Conservation (phyloP, 2,113 vertebrate species). For the Empidonax traillii region DNA sequence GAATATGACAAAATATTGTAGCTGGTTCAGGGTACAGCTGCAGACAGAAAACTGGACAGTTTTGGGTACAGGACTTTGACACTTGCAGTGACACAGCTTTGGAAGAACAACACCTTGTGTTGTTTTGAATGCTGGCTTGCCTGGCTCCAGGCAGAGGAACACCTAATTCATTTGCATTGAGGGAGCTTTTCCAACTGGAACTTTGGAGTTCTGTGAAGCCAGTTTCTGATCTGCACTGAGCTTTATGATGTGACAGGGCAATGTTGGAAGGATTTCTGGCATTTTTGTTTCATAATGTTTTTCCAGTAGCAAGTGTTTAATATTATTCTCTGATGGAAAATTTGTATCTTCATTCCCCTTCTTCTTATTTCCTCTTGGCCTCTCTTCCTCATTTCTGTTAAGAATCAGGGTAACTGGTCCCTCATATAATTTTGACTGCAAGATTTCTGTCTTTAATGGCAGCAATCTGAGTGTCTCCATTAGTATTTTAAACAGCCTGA, state of each 20-base stretch:
- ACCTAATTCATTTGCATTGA: neutral
- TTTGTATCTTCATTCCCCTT: neutral
- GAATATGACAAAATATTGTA: neutral
- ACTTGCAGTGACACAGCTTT: neutral
- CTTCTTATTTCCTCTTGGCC: neutral
- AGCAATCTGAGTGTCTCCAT: neutral
- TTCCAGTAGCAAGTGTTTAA: neutral
- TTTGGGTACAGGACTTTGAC: neutral
- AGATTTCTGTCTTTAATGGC: neutral
- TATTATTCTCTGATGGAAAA: neutral
- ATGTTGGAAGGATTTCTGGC: neutral
- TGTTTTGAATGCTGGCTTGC: neutral
- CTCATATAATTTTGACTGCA: neutral
- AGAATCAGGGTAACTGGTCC: neutral
- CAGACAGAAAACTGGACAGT: neutral
- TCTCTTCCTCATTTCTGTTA: neutral
- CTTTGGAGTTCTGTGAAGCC: neutral
- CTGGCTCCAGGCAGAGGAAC: neutral
- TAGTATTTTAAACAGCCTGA: neutral
- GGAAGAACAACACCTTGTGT: neutral
- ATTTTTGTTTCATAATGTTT: neutral
- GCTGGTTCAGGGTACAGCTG: neutral
- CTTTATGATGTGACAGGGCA: neutral
- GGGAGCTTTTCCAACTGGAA: neutral
- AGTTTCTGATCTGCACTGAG: neutral